Evolutionary conservation across 2,888 invertebrate genomes (phyloP).

Genomic region (Melitaea athalia): DNA sequence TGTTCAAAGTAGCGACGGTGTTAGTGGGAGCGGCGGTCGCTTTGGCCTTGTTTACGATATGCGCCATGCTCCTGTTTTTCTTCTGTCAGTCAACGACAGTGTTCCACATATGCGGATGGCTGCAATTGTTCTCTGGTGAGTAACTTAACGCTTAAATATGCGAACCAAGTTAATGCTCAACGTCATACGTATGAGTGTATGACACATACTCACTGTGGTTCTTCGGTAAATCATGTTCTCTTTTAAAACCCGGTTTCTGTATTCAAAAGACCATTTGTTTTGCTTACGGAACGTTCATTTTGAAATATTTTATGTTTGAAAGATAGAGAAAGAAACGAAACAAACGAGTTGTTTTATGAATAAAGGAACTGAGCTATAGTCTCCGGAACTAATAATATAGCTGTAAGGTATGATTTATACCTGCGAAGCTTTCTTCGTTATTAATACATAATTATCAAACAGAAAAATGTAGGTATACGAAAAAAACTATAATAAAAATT

Average conservation of each 20-base stretch:
- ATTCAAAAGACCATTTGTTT: no score
- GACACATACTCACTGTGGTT: background rate
- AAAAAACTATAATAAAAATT: background rate
- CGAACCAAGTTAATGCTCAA: background rate
- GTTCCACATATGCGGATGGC: slow-evolving; percentile 96
- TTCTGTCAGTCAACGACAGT: slow-evolving; percentile 96
- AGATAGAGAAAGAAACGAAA: no score
- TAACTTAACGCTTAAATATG: slow-evolving; percentile 35
- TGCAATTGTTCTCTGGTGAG: slow-evolving; percentile 97
- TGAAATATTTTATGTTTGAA: no score
- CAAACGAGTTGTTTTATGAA: no score
- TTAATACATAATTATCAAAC: no score
- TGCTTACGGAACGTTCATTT: no score
- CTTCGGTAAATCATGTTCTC: no score
- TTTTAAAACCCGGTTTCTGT: no score
- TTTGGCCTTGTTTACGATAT: slow-evolving; percentile 92
- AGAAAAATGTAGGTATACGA: background rate
- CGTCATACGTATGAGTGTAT: background rate
- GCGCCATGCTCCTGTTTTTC: slow-evolving; percentile 94
- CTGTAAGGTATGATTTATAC: no score
- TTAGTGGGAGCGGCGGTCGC: slow-evolving; percentile 93
- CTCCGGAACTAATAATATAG: no score
- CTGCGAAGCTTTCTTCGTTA: background rate
- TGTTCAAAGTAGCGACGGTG: slow-evolving; percentile 94
- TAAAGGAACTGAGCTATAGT: no score